Evolutionary conservation across 2,113 vertebrate species (phyloP), one percentile per base, ranked within the genome.

Genomic region (Hyla sarda): DNA sequence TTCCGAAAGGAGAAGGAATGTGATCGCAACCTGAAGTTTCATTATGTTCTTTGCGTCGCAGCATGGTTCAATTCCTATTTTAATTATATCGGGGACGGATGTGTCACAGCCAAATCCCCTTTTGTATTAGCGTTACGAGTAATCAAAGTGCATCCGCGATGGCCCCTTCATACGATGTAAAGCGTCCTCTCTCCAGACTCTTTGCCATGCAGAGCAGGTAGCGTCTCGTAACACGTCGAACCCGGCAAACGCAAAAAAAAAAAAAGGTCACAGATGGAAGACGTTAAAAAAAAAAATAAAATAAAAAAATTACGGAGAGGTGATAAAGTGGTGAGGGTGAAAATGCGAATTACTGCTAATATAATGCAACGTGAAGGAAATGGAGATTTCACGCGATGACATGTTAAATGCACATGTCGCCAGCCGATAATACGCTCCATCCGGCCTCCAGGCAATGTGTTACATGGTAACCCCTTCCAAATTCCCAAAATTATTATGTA

Each of bases 61-160:
- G 84, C 84, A 30, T 83, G 87, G 80, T 79, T 77, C 75, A 73
- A 87, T 83, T 87, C 67, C 79, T 79, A 83, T 88, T 88, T 88
- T 83, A 87, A 87, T 87, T 82, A 82, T 82, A 86, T 86, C 71
- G 84, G 76, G n/a, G 67, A 72, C 73, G 71, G 84, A 86, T 86
- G 77, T 80, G 76, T 86, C 84, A 72, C 58, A 73, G 48, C 54
- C 62, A 86, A 86, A 80, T 86, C 84, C 84, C 76, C 65, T 8
- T 73, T 80, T 72, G 75, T 86, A 86, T 72, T 60, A 60, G 71
- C 72, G 65, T 60, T 72, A 65, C 79, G 32, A 56, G 50, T 81
- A 86, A 86, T 86, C 84, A 86, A 86, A 86, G 84, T 73, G 76
- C 76, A 81, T 80, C 34, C 19, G 16, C 65, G 71, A 86, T 81